Conservation (phyloP, 2,113 vertebrate genomes). For the Petrocephalus zakoni region DNA sequence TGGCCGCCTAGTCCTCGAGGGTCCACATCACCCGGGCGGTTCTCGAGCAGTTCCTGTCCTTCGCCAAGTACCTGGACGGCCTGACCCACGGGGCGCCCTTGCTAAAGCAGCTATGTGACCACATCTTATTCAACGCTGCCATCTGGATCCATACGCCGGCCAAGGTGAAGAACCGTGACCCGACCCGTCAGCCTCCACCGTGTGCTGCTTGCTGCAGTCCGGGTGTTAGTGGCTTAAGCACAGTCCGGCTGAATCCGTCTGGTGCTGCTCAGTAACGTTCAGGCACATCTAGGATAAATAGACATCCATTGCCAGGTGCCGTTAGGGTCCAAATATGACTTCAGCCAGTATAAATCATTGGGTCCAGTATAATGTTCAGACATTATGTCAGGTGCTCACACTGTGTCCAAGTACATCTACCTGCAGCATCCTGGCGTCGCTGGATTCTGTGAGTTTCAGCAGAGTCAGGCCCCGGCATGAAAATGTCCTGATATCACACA, state of each 20-base stretch:
- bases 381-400: not conserved
- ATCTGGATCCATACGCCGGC: slow-evolving; percentile 99
- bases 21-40: slow-evolving; percentile 95
- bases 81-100: slow-evolving; percentile 93
- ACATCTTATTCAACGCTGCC: slow-evolving; percentile 95
- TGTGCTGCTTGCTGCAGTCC: not conserved
- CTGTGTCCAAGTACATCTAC: not conserved
- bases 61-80: slow-evolving; percentile 96
- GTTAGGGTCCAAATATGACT: not conserved
- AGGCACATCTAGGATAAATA: not conserved
- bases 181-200: not conserved
- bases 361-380: not conserved
- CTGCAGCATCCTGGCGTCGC: not conserved
- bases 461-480: not conserved
- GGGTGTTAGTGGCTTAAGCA: not conserved
- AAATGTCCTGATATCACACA: not conserved
- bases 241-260: not conserved
- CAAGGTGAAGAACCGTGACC: slow-evolving; percentile 67
- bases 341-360: not conserved
- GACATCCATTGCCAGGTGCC: not conserved
- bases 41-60: slow-evolving; percentile 94
- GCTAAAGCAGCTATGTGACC: slow-evolving; percentile 96
- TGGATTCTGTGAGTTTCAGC: not conserved
- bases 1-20: slow-evolving; percentile 75
- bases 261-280: not conserved